Conservation (phyloP, 2,797 vertebrate species). For the Pseudochirops corinnae region DNA sequence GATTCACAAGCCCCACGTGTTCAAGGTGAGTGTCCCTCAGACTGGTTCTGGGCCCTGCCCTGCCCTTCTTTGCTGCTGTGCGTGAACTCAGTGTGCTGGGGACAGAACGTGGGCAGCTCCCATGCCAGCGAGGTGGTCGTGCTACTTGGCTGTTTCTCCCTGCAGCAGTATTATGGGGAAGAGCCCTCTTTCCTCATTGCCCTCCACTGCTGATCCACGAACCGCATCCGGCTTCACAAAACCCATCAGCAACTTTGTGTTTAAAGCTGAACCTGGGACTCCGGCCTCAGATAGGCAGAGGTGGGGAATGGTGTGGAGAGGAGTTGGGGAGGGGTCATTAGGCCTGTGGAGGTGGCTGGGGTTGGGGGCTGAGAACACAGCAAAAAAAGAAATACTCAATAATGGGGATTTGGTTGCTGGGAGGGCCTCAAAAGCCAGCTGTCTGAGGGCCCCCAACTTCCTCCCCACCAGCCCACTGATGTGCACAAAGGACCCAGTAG, state of each 20-base stretch:
- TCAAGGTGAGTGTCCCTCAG: slow-evolving; percentile 89
- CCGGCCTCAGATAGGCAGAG: slow-evolving; percentile 80
- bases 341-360: slow-evolving; percentile 67
- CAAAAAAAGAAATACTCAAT: slow-evolving; percentile 44
- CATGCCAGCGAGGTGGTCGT: slow-evolving; percentile 56
- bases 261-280: slow-evolving; percentile 80
- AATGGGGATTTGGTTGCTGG: slow-evolving; percentile 55
- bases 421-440: slow-evolving; percentile 44
- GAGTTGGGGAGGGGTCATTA: slow-evolving; percentile 70
- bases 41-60: neutral
- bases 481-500: slow-evolving; percentile 52
- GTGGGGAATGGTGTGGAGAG: slow-evolving; percentile 77
- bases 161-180: slow-evolving; percentile 75
- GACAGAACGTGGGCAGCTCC: slow-evolving; percentile 62
- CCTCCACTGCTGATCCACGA: slow-evolving; percentile 78
- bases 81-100: neutral
- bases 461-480: slow-evolving; percentile 14
- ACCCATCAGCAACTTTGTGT: slow-evolving; percentile 78
- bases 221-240: slow-evolving; percentile 76
- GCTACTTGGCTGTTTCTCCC: slow-evolving; percentile 81
- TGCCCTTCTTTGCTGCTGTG: neutral
- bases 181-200: slow-evolving; percentile 78
- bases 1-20: slow-evolving; percentile 95
- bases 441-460: slow-evolving; percentile 50
- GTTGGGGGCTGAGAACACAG: slow-evolving; percentile 70